Evolutionary conservation across 2,113 vertebrate genomes (phyloP).

Genomic region (Regulus satrapa): DNA sequence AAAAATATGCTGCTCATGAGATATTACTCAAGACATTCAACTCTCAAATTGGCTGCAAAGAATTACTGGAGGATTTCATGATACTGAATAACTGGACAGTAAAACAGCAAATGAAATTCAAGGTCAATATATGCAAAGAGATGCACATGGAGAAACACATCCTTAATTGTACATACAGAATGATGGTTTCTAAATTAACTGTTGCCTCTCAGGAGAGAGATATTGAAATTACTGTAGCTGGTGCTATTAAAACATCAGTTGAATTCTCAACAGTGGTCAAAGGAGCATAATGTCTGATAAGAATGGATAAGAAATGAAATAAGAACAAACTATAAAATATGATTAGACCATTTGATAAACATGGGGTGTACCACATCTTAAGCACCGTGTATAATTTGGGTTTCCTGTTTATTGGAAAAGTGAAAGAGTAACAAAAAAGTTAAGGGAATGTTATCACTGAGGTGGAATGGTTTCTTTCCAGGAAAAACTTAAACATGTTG

Average conservation of each 20-base stretch:
- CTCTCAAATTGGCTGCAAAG: neutral
- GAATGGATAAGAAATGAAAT: neutral
- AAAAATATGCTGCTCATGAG: neutral
- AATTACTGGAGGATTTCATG: neutral
- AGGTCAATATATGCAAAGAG: conserved; percentile 61
- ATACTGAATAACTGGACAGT: conserved; percentile 29
- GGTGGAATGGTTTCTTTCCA: neutral
- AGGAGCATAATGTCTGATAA: neutral
- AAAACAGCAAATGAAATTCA: conserved; percentile 46
- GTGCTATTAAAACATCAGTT: neutral
- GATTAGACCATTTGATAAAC: neutral
- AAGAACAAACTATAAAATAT: neutral
- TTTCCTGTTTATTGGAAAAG: neutral
- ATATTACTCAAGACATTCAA: neutral
- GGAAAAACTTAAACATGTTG: neutral
- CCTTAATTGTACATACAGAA: conserved; percentile 29
- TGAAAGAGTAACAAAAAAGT: neutral
- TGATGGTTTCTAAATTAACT: conserved; percentile 37
- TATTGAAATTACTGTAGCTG: conserved; percentile 14
- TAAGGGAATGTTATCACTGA: neutral
- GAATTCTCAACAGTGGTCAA: neutral
- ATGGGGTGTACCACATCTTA: neutral
- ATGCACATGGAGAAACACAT: conserved; percentile 38
- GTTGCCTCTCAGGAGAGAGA: conserved; percentile 40
- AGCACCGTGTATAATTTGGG: neutral